Evolutionary conservation across 2,888 invertebrate species (phyloP).

Genomic region (Megalurothrips usitatus): DNA sequence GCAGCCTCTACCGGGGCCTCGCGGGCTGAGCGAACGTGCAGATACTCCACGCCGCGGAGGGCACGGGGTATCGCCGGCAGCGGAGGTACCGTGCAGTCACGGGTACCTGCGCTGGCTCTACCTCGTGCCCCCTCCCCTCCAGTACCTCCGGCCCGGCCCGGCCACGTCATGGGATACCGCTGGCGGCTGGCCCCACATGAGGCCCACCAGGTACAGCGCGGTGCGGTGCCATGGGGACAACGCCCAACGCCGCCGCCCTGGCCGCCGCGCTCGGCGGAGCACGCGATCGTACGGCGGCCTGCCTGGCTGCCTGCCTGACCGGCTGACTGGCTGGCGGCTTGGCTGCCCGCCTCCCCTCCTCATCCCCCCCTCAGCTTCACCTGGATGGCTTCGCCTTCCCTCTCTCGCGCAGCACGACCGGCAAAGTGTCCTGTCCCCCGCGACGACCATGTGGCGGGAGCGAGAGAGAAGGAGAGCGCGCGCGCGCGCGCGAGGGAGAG

Average conservation of each 20-base stretch:
- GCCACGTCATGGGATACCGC: too few species aligned
- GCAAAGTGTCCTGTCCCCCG: neutral
- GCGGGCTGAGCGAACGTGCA: neutral
- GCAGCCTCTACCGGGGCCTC: too few species aligned
- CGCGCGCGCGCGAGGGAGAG: neutral
- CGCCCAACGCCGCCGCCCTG: too few species aligned
- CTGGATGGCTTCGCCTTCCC: constrained; percentile 16
- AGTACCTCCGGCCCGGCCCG: neutral
- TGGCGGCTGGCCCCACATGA: too few species aligned
- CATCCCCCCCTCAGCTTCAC: neutral
- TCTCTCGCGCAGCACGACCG: neutral
- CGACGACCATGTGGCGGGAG: neutral
- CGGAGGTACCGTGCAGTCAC: neutral
- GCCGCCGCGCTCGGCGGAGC: too few species aligned
- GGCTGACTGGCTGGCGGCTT: too few species aligned
- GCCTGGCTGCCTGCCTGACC: too few species aligned
- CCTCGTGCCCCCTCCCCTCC: neutral
- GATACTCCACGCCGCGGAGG: neutral
- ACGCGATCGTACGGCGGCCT: too few species aligned
- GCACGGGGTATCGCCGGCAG: neutral
- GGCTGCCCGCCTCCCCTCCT: too few species aligned
- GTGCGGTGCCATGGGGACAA: too few species aligned
- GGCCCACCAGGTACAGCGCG: too few species aligned
- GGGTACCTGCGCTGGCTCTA: neutral
- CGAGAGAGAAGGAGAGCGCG: too few species aligned